phyloP scores from a whole-genome alignment of 1,140 invertebrate species.

The Caenorhabditis briggsae region DNA sequence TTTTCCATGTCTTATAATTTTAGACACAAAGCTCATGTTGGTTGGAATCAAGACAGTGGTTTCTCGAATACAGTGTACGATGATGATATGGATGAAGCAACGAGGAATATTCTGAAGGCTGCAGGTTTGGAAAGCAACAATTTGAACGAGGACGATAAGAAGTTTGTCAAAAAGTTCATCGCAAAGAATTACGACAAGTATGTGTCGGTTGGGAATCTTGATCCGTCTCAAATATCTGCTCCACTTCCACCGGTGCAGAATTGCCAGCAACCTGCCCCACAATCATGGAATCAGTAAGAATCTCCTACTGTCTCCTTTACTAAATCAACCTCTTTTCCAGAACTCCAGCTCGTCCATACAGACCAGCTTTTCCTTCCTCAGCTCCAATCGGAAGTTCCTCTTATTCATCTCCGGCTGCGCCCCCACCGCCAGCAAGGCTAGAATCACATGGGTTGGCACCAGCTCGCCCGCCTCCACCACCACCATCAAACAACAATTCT shows the following conservation, averaged over 20 bases:
- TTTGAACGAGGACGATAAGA: slow-evolving; percentile 66
- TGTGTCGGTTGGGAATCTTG: slow-evolving; percentile 18
- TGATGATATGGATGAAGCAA: slow-evolving; percentile 69
- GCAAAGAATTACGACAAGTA: slow-evolving; percentile 64
- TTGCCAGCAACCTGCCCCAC: neutral
- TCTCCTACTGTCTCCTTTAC: neutral
- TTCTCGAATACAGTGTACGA: slow-evolving; percentile 69
- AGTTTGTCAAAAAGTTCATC: slow-evolving; percentile 69
- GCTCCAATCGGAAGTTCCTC: slow-evolving; percentile 23
- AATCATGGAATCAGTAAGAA: slow-evolving; percentile 26
- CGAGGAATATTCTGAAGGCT: slow-evolving; percentile 66
- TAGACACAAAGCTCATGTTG: slow-evolving; percentile 71
- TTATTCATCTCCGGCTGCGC: slow-evolving; percentile 27
- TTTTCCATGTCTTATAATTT: neutral
- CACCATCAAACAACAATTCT: neutral
- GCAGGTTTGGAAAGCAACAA: slow-evolving; percentile 67
- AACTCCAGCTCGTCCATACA: slow-evolving; percentile 33
- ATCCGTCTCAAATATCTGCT: neutral
- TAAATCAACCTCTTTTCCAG: neutral
- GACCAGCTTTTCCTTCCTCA: slow-evolving; percentile 38
- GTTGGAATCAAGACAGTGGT: slow-evolving; percentile 70
- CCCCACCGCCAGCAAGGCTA: slow-evolving; percentile 53
- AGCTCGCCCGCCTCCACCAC: slow-evolving; percentile 57
- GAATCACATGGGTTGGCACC: slow-evolving; percentile 42
- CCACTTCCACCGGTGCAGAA: slow-evolving; percentile 20